Conservation (phyloP, 2,888 invertebrate species). For the Apoda limacodes region DNA sequence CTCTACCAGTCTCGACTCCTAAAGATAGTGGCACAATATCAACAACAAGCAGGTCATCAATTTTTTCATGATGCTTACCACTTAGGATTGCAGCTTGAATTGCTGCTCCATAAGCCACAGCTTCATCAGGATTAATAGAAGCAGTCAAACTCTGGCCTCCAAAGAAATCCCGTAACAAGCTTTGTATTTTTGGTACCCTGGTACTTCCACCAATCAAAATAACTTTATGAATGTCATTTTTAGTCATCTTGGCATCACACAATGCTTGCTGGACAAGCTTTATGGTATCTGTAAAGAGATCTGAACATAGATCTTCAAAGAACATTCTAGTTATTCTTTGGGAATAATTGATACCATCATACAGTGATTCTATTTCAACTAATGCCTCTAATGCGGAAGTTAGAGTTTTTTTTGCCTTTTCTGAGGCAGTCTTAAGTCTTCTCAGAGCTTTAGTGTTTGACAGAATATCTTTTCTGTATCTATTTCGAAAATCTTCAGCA, state of each 20-base stretch:
- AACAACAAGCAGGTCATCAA: conserved; percentile 32
- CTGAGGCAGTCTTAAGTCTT: conserved; percentile 38
- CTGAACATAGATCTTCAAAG: conserved; percentile 49
- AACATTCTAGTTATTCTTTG: conserved; percentile 32
- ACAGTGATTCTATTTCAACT: conserved; percentile 33
- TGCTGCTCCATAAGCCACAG: conserved; percentile 47
- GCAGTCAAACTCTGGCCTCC: conserved; percentile 28
- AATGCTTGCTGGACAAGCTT: conserved; percentile 32
- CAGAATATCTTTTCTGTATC: conserved; percentile 29
- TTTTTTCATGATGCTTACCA: conserved; percentile 28
- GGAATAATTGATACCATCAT: conserved; percentile 35
- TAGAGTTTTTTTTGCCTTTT: conserved; percentile 35
- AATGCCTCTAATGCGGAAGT: conserved; percentile 34
- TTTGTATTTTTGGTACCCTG: conserved; percentile 43
- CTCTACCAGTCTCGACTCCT: conserved; percentile 44
- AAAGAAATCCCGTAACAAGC: conserved; percentile 35
- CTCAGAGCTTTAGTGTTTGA: conserved; percentile 27
- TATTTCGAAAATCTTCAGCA: conserved; percentile 40
- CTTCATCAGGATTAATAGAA: conserved; percentile 47
- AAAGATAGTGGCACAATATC: conserved; percentile 47
- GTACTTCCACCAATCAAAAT: conserved; percentile 47
- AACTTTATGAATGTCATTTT: conserved; percentile 34
- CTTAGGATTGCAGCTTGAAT: conserved; percentile 43
- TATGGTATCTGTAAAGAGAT: conserved; percentile 41
- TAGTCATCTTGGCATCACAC: conserved; percentile 31